Conservation (phyloP, 2,888 invertebrate species). For the Sepiola atlantica region DNA sequence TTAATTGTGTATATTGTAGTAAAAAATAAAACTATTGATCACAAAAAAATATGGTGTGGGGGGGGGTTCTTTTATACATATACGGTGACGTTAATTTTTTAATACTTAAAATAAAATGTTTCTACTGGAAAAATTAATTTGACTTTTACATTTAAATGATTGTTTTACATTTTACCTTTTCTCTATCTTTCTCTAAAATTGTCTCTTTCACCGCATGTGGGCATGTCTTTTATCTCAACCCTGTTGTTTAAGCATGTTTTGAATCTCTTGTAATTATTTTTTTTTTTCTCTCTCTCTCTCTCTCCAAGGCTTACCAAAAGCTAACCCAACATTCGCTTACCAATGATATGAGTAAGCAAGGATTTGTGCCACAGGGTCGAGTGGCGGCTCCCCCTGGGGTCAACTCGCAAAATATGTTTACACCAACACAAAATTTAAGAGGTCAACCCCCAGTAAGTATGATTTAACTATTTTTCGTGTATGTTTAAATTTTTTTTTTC, state of each 20-base stretch:
- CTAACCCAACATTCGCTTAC: conserved; percentile 41
- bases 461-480: background rate
- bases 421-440: conserved; percentile 40
- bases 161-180: background rate
- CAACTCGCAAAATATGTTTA: conserved; percentile 44
- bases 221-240: background rate
- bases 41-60: too few relatives aligned
- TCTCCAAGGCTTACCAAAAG: conserved; percentile 37
- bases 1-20: too few relatives aligned
- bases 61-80: too few relatives aligned
- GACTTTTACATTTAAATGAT: background rate
- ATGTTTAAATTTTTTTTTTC: background rate
- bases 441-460: conserved; percentile 34
- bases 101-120: too few relatives aligned
- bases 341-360: conserved; percentile 47
- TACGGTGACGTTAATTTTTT: too few relatives aligned
- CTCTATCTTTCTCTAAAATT: background rate
- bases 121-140: too few relatives aligned
- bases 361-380: conserved; percentile 40
- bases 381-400: conserved; percentile 43
- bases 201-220: background rate
- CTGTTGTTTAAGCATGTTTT: background rate
- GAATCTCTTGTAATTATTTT: background rate
- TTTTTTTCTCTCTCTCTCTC: background rate
- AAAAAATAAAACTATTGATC: too few relatives aligned